These are phyloP conservation scores for Sitobion miscanthi DNA, from an alignment of 1,140 invertebrate genomes.

Conservation along the genomic window DNA sequence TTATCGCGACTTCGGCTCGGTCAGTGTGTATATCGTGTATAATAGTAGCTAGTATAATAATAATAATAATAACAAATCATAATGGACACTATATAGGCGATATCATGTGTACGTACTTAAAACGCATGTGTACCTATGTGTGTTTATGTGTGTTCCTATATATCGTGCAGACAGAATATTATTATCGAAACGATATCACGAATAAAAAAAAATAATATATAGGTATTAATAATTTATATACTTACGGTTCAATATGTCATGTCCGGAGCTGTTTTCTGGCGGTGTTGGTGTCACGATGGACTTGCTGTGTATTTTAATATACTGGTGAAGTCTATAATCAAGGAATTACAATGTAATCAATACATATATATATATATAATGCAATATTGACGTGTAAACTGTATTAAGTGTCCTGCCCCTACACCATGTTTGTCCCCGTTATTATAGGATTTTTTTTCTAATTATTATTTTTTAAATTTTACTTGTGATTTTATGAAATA, in stretches of 20 bases:
- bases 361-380: background rate
- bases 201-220: background rate
- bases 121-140: background rate
- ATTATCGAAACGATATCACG: background rate
- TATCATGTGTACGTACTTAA: conserved; percentile 8
- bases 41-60: conserved; percentile 5
- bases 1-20: conserved; percentile 30
- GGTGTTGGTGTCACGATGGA: background rate
- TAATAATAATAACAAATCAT: conserved; percentile 44
- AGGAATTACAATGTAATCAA: background rate
- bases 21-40: conserved; percentile 30
- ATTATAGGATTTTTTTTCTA: too few relatives aligned
- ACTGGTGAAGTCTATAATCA: background rate
- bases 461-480: background rate
- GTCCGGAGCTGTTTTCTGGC: background rate
- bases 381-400: background rate
- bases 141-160: background rate
- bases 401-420: background rate
- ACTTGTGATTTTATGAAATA: background rate
- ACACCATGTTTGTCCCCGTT: background rate
- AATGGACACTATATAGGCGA: conserved; percentile 20
- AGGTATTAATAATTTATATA: conserved; percentile 31
- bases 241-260: background rate
- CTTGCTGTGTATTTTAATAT: background rate
- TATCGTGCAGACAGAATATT: conserved; percentile 28